phyloP scores from a whole-genome alignment of 2,113 vertebrate genomes.

The Microcebus griseorufus region DNA sequence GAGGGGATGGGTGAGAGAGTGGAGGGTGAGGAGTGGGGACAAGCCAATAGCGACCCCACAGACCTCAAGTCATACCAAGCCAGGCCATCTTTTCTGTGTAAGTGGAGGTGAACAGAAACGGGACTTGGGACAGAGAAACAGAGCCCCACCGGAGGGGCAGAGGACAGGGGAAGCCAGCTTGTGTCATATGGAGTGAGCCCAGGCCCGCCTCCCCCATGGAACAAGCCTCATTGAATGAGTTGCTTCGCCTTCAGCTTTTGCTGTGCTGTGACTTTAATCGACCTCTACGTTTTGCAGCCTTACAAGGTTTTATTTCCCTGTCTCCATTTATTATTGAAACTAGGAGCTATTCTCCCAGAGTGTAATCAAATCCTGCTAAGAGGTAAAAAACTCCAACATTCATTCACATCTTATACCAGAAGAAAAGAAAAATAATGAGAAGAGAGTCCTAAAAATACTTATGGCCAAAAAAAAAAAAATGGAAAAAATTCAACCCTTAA shows the following conservation, averaged over 20 bases:
- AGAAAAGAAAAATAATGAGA: background rate
- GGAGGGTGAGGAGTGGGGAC: rapidly evolving
- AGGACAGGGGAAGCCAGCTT: background rate
- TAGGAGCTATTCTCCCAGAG: background rate
- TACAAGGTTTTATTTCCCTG: background rate
- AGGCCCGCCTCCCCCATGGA: background rate
- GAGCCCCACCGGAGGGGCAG: background rate
- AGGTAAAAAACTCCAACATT: background rate
- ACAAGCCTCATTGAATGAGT: background rate
- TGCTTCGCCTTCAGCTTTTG: background rate
- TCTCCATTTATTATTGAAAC: slow-evolving; percentile 49
- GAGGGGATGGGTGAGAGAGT: background rate
- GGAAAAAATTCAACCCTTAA: background rate
- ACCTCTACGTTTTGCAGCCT: background rate
- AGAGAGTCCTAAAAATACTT: slow-evolving; percentile 54
- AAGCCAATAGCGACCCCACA: background rate
- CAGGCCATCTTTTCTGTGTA: background rate
- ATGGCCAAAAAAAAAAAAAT: background rate
- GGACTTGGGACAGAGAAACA: background rate
- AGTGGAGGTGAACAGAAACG: background rate
- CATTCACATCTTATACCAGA: slow-evolving; percentile 49
- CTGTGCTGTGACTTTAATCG: background rate
- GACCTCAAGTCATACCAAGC: background rate
- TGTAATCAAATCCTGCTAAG: slow-evolving; percentile 52
- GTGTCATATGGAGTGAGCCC: background rate